Percentiles rank a stretch among this genome's conserved stretches.
These are phyloP conservation scores for Coremacera marginata DNA, from an alignment of 2,888 invertebrate genomes.

Conservation along the genomic window DNA sequence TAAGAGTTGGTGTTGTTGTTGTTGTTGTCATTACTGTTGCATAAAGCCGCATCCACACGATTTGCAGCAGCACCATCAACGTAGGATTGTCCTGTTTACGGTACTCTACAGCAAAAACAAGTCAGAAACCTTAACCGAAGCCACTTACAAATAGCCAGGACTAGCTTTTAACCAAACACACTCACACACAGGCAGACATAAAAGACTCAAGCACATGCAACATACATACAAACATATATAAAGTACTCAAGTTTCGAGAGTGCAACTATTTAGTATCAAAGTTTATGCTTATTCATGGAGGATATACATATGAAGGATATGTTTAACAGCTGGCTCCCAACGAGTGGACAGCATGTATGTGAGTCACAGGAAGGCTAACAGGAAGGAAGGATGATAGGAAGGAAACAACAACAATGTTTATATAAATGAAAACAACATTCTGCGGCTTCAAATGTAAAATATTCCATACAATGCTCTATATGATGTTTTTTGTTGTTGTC, in stretches of 20 bases:
- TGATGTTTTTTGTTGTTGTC: neutral
- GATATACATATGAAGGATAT: conserved; percentile 12
- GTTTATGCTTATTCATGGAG: conserved; percentile 10
- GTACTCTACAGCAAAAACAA: neutral
- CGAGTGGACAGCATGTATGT: neutral
- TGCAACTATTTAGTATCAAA: conserved; percentile 28
- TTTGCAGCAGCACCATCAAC: conserved; percentile 35
- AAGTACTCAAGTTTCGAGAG: conserved; percentile 13
- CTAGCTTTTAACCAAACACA: neutral
- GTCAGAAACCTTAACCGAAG: neutral
- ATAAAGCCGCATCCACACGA: conserved; percentile 35
- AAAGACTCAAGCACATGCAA: neutral
- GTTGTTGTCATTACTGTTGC: conserved; percentile 29
- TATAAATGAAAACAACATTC: neutral
- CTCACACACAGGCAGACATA: neutral
- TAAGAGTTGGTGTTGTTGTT: conserved; percentile 34
- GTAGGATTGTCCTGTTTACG: conserved; percentile 40
- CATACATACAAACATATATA: neutral
- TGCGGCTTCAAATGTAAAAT: neutral
- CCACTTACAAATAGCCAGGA: conserved; percentile 26
- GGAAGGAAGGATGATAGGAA: neutral
- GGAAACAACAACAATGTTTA: neutral
- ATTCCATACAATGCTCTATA: neutral
- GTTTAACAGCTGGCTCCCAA: conserved; percentile 14
- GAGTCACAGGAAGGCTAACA: neutral